Evolutionary conservation across 2,113 vertebrate genomes (phyloP), one percentile per base, ranked within the genome.

Genomic region (Ascaphus truei): DNA sequence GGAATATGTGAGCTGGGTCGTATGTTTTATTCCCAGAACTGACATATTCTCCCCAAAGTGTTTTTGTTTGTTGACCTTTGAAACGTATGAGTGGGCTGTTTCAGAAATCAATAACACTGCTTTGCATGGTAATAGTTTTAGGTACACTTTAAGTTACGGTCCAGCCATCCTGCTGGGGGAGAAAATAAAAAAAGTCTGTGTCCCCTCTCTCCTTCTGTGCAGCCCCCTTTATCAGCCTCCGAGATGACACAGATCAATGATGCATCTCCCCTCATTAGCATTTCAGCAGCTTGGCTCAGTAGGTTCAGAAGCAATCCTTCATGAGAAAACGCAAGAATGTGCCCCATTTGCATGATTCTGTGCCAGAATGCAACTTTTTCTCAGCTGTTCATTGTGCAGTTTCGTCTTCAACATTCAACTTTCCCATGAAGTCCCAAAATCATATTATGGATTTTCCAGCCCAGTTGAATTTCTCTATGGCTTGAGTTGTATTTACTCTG

Each of bases 291-390:
- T 87, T 85, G 86, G 86, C 89, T 88, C 85, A 79, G 89, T 85
- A 80, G 84, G 87, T 89, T 89, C 87, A 84, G 90, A 92, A 81
- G 87, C 88, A 73, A 90, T 89, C 90, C 78, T 77, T 91, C 90
- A 90, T 92, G 91, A 93, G 92, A 94, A 93, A 90, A 88, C 85
- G 74, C 80, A 93, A 92, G 93, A 93, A 93, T 93, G 91, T 86
- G 84, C 86, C 79, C 87, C 80, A 89, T 92, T 90, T 91, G 89
- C 89, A 91, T 87, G 87, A 85, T 86, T 88, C 86, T 83, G 85
- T 91, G 91, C 88, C 90, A 91, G 86, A 89, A 86, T 81, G 80
- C 83, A 87, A 86, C 84, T 89, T 88, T 84, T 87, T 84, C 87
- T 84, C 86, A 85, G 82, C 81, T 83, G 86, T 80, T 88, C 81